A percentile compares a stretch with the other conserved stretches of the same genome.
Evolutionary conservation across 2,797 vertebrate genomes (phyloP).

Genomic region (Sebastiscus albofasciatus): DNA sequence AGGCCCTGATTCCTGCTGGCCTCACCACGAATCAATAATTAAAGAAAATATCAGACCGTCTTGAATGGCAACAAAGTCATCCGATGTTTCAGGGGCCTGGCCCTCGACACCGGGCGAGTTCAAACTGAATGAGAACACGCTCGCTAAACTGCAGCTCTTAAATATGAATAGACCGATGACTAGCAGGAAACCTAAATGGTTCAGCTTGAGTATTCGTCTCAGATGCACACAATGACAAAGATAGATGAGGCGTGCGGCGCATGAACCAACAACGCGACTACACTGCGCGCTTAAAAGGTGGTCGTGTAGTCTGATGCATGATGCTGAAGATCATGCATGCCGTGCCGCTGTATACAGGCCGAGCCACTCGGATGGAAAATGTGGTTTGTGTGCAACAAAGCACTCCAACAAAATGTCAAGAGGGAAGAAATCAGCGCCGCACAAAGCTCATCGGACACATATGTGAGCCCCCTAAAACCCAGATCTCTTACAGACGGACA

Average conservation of each 20-base stretch:
- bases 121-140: conserved; percentile 43
- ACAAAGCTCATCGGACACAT: conserved; percentile 62
- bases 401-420: conserved; percentile 57
- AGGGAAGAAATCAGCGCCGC: conserved; percentile 38
- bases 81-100: conserved; percentile 29
- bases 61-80: conserved; percentile 40
- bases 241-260: conserved; percentile 5
- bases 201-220: conserved; percentile 14
- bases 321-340: conserved; percentile 30
- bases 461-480: conserved; percentile 59
- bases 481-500: conserved; percentile 61
- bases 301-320: conserved; percentile 4
- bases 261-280: neutral
- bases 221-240: conserved; percentile 22
- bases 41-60: conserved; percentile 44
- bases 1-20: conserved; percentile 42
- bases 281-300: neutral
- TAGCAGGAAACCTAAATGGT: conserved; percentile 21
- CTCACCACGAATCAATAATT: conserved; percentile 62
- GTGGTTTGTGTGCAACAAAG: conserved; percentile 62
- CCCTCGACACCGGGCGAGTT: conserved; percentile 33
- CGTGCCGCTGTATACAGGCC: conserved; percentile 20
- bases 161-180: conserved; percentile 10
- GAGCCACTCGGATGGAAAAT: conserved; percentile 64
- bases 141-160: conserved; percentile 17